Conservation (phyloP, 53 echinoderm and acorn worm genomes). For the Paracentrotus lividus region DNA sequence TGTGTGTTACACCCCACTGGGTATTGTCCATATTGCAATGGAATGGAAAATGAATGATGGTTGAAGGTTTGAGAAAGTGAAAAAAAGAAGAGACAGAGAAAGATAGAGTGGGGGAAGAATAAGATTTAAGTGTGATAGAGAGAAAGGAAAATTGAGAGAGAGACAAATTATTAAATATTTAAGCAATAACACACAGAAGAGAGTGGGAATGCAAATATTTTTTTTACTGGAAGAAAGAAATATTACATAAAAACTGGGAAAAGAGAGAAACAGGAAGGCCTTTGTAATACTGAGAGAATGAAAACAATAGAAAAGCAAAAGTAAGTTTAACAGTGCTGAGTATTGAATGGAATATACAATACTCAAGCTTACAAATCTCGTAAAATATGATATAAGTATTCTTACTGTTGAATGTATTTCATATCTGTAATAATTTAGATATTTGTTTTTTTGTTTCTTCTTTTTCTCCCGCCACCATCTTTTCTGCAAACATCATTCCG, state of each 20-base stretch:
- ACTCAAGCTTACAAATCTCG: not conserved
- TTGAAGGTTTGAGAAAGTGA: too few species aligned
- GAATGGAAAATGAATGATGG: not conserved
- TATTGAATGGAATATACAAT: not conserved
- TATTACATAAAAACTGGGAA: not conserved
- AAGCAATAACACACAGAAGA: too few species aligned
- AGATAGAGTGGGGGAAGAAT: too few species aligned
- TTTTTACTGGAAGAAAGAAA: not conserved
- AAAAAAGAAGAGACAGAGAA: not conserved
- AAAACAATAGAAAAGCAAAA: not conserved
- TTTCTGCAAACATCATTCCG: too few species aligned
- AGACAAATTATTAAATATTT: too few species aligned
- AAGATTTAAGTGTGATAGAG: not conserved
- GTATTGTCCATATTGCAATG: not conserved
- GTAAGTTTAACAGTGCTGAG: not conserved
- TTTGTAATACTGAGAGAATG: not conserved
- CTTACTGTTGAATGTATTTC: not conserved
- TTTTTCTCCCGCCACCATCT: not conserved
- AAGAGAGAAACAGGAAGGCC: not conserved
- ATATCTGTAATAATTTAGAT: not conserved
- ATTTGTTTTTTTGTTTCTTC: not conserved
- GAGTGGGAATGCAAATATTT: not conserved
- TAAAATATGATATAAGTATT: not conserved
- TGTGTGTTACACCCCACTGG: too few species aligned
- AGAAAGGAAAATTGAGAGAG: not conserved